Conservation (phyloP, 2,113 vertebrate genomes). For the Phalacrocorax pelagicus region DNA sequence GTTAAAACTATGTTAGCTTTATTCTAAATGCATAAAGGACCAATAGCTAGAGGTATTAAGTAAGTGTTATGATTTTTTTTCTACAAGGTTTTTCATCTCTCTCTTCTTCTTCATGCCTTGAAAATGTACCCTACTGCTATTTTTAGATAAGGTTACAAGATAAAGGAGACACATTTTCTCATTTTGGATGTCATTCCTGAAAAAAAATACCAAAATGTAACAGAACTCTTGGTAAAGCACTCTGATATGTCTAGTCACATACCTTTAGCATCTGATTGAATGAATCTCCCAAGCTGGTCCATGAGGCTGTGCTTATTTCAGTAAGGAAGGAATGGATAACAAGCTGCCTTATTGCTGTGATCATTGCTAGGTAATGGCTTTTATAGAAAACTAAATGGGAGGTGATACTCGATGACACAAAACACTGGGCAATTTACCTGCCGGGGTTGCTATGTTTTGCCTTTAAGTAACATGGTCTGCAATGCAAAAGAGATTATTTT, state of each 20-base stretch:
- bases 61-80: neutral
- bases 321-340: neutral
- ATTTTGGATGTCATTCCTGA: neutral
- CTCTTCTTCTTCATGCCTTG: neutral
- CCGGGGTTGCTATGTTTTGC: constrained; percentile 70
- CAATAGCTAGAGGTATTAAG: neutral
- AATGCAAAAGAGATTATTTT: constrained; percentile 30
- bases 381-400: constrained; percentile 69
- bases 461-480: constrained; percentile 10
- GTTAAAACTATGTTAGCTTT: neutral
- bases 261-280: constrained; percentile 40
- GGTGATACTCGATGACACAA: constrained; percentile 8
- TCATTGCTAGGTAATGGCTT: constrained; percentile 46
- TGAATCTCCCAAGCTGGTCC: constrained; percentile 56
- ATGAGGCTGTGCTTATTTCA: constrained; percentile 31
- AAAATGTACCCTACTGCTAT: neutral
- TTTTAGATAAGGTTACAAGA: neutral
- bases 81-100: neutral
- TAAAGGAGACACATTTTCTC: neutral
- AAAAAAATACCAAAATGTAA: neutral
- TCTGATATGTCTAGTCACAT: neutral
- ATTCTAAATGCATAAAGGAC: neutral
- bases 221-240: neutral
- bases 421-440: constrained; percentile 63
- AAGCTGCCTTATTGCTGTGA: neutral